Evolutionary conservation across 1,140 invertebrate genomes (phyloP).

Genomic region (Aphaenogaster ashmeadi): DNA sequence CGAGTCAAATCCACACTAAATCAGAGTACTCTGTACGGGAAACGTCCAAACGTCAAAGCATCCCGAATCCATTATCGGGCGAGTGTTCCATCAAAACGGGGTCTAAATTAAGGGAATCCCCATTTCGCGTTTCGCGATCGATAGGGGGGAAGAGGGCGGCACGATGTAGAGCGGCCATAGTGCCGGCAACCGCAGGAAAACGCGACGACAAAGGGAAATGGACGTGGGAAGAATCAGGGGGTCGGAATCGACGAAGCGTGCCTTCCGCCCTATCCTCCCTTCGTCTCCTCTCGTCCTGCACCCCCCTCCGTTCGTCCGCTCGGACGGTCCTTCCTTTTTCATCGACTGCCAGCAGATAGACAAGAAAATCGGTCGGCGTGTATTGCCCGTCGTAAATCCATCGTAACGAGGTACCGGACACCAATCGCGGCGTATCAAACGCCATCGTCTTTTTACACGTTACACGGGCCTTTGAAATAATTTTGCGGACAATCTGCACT

Average conservation of each 20-base stretch:
- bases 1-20: slow-evolving; percentile 54
- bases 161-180: slow-evolving; percentile 50
- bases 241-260: slow-evolving; percentile 61
- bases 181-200: slow-evolving; percentile 75
- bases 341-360: slow-evolving; percentile 30
- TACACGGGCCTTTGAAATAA: slow-evolving; percentile 30
- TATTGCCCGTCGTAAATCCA: slow-evolving; percentile 69
- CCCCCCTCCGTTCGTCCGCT: slow-evolving; percentile 19
- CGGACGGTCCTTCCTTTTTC: slow-evolving; percentile 48
- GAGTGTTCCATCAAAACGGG: slow-evolving; percentile 65
- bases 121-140: slow-evolving; percentile 65
- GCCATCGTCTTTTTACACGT: slow-evolving; percentile 15
- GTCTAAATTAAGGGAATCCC: slow-evolving; percentile 66
- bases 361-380: slow-evolving; percentile 66
- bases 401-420: slow-evolving; percentile 57
- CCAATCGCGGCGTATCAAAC: slow-evolving; percentile 27
- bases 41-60: slow-evolving; percentile 64
- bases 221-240: slow-evolving; percentile 74
- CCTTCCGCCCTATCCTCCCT: slow-evolving; percentile 65
- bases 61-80: slow-evolving; percentile 63
- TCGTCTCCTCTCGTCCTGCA: slow-evolving; percentile 13
- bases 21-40: slow-evolving; percentile 45
- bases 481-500: background rate
- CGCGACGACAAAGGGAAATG: slow-evolving; percentile 77
- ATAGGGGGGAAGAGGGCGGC: slow-evolving; percentile 31